Conservation (phyloP, 1,140 invertebrate species). For the Drosophila setifemur region DNA sequence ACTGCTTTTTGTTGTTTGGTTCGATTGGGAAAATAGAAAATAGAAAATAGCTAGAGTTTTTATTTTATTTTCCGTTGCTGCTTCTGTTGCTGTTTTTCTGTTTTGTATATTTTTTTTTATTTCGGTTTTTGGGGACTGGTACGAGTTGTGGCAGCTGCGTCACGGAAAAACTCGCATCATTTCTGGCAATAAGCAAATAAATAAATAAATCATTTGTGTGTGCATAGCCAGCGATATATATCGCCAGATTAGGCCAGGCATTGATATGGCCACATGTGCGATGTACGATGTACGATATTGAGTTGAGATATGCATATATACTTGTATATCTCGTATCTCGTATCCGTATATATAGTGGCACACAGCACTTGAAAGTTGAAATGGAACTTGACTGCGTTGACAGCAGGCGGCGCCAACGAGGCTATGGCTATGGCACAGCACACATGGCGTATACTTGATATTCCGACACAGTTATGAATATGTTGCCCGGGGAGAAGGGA, state of each 20-base stretch:
- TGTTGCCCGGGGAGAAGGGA: not conserved
- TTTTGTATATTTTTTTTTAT: too few species aligned
- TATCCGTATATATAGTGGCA: conserved; percentile 1
- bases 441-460: conserved; percentile 71
- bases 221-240: conserved; percentile 51
- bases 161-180: conserved; percentile 44
- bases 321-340: not conserved
- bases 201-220: conserved; percentile 77
- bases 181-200: conserved; percentile 73
- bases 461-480: conserved; percentile 13
- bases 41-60: too few species aligned
- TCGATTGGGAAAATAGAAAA: too few species aligned
- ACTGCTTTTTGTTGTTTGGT: not conserved
- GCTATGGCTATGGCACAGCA: conserved; percentile 4
- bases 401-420: conserved; percentile 57
- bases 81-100: too few species aligned
- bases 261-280: conserved; percentile 21
- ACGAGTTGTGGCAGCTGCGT: conserved; percentile 57
- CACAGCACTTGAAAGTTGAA: conserved; percentile 59
- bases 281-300: conserved; percentile 3
- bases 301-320: not conserved
- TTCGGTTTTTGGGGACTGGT: too few species aligned
- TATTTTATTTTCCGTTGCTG: conserved; percentile 6
- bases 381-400: conserved; percentile 60
- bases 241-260: conserved; percentile 35